Base-by-base conservation (phyloP, 2,888 invertebrate species). In the Leucozona laternaria region DNA sequence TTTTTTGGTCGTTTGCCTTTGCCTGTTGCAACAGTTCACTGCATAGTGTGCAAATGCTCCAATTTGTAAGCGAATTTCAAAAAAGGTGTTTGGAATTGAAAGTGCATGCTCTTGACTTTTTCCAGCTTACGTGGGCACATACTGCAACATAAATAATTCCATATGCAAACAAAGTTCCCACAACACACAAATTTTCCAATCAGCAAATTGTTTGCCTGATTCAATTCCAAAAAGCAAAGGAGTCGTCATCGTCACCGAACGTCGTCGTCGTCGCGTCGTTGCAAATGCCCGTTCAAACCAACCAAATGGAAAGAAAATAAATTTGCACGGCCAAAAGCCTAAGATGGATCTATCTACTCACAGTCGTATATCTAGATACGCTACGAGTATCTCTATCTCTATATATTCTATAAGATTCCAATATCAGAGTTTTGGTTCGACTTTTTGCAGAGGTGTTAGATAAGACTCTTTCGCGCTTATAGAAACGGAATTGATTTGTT, bases 171-270 rank as follows among this genome's bases (percentile, higher is more conserved):
- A 76, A 45, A 84, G 31, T 80, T 84, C 80, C 57, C 71, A 79
- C 75, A 76, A 76, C 68, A 53, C 37, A 80, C 53, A 71, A 84
- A 66, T 57, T 66, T 48, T 58, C 57, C 70, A 76, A 80, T 84
- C 84, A 84, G 80, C 80, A 50, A 72, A 85, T 72, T 81, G 50
- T 77, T 57, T 48, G 71, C 53, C 48, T 48, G 58, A 40, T 55
- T 58, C 82, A 77, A 76, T 48, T 60, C 34, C 50, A 88, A 89
- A 86, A 89, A 80, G 77, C 73, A 76, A 60, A 72, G 73, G 71
- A 72, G 55, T 57, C 57, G 70, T 57, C 78, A 79, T 72, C 78
- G 89, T 88, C 89, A 89, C 88, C 88, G 28, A 48, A n/a, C 7
- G 57, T 8, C n/a, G 40, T 13, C 37, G 34, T 43, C 79, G 45